Evolutionary conservation across 2,888 invertebrate genomes (phyloP).

Genomic region (Chymomyza fuscimana): DNA sequence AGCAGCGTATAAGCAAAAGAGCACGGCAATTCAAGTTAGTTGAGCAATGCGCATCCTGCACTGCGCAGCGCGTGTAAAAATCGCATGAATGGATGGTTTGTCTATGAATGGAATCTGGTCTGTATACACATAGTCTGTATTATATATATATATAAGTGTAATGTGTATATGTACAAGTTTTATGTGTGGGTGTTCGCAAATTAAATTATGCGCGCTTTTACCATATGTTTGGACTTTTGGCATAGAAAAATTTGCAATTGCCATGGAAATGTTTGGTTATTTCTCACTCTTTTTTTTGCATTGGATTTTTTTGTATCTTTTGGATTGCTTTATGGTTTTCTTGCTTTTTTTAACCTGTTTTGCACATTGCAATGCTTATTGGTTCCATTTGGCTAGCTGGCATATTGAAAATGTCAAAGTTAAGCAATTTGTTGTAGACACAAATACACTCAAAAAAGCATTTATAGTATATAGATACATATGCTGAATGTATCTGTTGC

Average conservation of each 20-base stretch:
- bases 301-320: slow-evolving; percentile 19
- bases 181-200: slow-evolving; percentile 42
- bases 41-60: slow-evolving; percentile 65
- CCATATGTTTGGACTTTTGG: slow-evolving; percentile 64
- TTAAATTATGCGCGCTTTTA: slow-evolving; percentile 69
- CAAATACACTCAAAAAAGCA: background rate
- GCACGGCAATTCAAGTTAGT: background rate
- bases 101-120: slow-evolving; percentile 57
- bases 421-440: slow-evolving; percentile 48
- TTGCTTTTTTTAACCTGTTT: slow-evolving; percentile 63
- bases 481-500: background rate
- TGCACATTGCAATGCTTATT: slow-evolving; percentile 58
- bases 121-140: background rate
- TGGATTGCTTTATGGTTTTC: slow-evolving; percentile 41
- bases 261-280: slow-evolving; percentile 43
- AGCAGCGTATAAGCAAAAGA: background rate
- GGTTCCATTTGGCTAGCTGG: slow-evolving; percentile 34
- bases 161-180: slow-evolving; percentile 10
- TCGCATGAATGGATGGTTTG: slow-evolving; percentile 62
- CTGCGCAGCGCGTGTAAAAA: slow-evolving; percentile 70
- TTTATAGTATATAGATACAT: background rate
- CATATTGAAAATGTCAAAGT: slow-evolving; percentile 66
- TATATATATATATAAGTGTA: slow-evolving; percentile 3
- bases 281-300: background rate
- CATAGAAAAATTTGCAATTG: slow-evolving; percentile 55